Base-by-base conservation (phyloP, 1,140 invertebrate species). In the Venturia canescens region DNA sequence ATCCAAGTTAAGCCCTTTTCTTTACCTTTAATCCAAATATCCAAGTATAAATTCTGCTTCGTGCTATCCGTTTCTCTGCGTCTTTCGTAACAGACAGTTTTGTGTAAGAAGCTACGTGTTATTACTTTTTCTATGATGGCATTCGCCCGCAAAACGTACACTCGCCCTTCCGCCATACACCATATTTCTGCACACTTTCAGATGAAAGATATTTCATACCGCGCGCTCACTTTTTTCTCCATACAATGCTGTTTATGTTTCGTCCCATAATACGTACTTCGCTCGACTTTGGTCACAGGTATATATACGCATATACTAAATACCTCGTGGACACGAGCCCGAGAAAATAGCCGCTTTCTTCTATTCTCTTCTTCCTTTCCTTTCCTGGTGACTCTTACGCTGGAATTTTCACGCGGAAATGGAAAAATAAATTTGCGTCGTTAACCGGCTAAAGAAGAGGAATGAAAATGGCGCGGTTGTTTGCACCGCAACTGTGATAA, bases 351-450 rank as follows among this genome's bases (percentile, higher is more conserved):
- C 9, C 16, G n/a, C 21, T 4, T 57, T 57, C 2, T 57, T 57
- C 53, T 57, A 7, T 57, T 57, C 18, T 23, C 16, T 18, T 57
- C 21, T 57, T 23, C 13, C 60, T 26, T 13, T 23, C 27, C 21
- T 23, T 23, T 63, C 60, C 21, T 13, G 71, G 11, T 16, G 31
- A 3, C 23, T 11, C 60, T 27, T 3, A 2, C 60, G 48, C 16
- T 23, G 48, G 53, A 60, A 76, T 76, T 60, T 76, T 60, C 31
- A 60, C 53, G 74, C 74, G 74, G 29, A 76, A 76, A 63, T 76
- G 74, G 29, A 76, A 63, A 76, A 60, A 76, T 60, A 76, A 60
- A 76, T 76, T 76, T 23, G 74, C 74, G 29, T 76, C 53, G 53
- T 76, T 76, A 76, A 60, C n/a, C n/a, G 60, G 60, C 3, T 63